Conservation (phyloP, 2,113 vertebrate species). For the Ailurus styani region DNA sequence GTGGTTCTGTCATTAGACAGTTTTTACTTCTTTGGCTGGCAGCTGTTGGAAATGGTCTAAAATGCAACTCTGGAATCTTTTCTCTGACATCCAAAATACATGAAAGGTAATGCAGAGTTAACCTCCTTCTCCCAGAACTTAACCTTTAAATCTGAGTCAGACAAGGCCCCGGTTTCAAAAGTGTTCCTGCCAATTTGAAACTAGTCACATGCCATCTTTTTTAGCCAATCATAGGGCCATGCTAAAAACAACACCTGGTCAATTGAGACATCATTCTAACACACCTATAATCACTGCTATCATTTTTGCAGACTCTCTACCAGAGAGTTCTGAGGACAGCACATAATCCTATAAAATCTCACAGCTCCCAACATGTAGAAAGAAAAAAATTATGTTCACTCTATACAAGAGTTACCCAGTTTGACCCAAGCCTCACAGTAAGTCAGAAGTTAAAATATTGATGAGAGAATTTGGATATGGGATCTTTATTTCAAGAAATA, state of each 20-base stretch:
- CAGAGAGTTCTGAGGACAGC: not conserved
- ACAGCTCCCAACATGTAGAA: not conserved
- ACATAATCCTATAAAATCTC: not conserved
- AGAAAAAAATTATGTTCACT: not conserved
- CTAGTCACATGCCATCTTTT: not conserved
- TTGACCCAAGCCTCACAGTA: not conserved
- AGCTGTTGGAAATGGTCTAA: not conserved
- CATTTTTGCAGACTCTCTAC: conserved; percentile 34
- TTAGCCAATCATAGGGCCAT: conserved; percentile 34
- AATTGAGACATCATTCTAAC: conserved; percentile 7
- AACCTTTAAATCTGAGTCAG: conserved; percentile 28
- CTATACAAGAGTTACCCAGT: not conserved
- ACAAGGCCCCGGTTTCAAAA: not conserved
- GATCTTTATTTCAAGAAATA: conserved; percentile 29
- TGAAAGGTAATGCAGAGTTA: not conserved
- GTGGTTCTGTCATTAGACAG: not conserved
- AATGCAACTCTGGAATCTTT: not conserved
- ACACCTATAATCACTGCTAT: conserved; percentile 6
- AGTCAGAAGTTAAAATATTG: not conserved
- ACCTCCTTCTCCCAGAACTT: not conserved
- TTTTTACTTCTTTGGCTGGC: not conserved
- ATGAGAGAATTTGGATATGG: not conserved
- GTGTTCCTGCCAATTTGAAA: not conserved
- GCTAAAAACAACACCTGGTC: not conserved
- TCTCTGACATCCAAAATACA: not conserved